Base-by-base conservation (phyloP, 2,797 vertebrate genomes). In the Lycodopsis pacificus region DNA sequence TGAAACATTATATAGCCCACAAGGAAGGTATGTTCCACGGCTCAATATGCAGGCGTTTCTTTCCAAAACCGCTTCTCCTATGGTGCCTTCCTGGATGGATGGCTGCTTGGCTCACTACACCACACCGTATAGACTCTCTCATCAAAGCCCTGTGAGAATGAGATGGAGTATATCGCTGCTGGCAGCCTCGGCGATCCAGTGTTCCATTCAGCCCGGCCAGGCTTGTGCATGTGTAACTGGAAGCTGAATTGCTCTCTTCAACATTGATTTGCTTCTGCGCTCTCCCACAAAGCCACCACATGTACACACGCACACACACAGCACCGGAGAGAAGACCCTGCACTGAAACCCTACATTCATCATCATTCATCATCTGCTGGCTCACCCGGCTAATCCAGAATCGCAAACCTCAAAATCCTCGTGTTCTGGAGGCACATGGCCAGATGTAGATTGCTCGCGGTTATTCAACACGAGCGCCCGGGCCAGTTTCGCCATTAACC, bases 301-400 rank as follows among this genome's bases (percentile, higher is more conserved):
- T 79, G 72, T 63, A 80, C 72, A 70, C 66, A 73, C 61, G 70
- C 68, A 83, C 54, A 77, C 46, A 73, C 69, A 83, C 51, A 76
- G 64, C 81, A 77, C 30, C 81, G 59, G 58, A 85, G 80, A 83
- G 53, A 63, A 74, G 88, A 85, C 89, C 86, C 65, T 79, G 13
- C 27, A 82, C 79, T 65, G 58, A 93, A 94, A 91, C 80, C 81
- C 85, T 81, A 82, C 75, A 87, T n/a, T n/a, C n/a, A n/a, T n/a
- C n/a, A n/a, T 92, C 91, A 77, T 94, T 93, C 91, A 91, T 94
- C 93, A 93, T 92, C 76, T 81, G 71, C 77, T 89, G 90, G 88
- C 90, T 86, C 79, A 65, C 79, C 74, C 76, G 62, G 51, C 82
- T 88, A 88, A 92, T 92, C 89, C 86, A 73, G 83, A 91, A 86